Conservation (phyloP, 2,797 vertebrate species). For the Enteromius mattozi region DNA sequence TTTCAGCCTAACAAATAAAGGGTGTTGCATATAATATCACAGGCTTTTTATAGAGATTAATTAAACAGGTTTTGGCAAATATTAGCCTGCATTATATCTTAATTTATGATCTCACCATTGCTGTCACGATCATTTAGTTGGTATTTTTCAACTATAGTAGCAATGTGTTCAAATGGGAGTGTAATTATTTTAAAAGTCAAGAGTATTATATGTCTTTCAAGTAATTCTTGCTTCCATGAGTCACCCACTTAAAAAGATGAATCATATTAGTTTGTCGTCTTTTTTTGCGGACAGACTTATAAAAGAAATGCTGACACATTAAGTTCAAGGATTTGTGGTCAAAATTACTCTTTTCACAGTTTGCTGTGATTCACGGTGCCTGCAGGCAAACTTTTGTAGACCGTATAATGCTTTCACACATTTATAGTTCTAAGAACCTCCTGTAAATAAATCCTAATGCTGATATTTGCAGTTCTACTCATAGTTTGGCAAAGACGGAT, state of each 20-base stretch:
- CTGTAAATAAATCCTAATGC: constrained; percentile 14
- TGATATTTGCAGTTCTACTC: constrained; percentile 51
- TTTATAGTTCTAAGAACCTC: constrained; percentile 22
- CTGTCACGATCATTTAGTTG: constrained; percentile 39
- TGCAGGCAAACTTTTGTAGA: constrained; percentile 21
- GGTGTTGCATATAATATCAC: constrained; percentile 14
- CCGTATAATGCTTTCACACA: not conserved
- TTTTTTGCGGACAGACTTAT: constrained; percentile 5
- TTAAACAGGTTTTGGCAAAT: constrained; percentile 31
- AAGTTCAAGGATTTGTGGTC: not conserved
- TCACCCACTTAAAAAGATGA: constrained; percentile 17
- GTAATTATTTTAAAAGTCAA: constrained; percentile 33
- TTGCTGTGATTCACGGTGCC: constrained; percentile 1
- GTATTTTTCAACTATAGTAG: constrained; percentile 20
- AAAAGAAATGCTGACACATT: not conserved
- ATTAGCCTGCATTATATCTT: constrained; percentile 34
- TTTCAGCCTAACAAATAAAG: constrained; percentile 33
- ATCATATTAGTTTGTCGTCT: constrained; percentile 4
- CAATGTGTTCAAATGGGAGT: not conserved
- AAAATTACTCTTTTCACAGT: constrained; percentile 21
- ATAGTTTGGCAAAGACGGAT: constrained; percentile 61
- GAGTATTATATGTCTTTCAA: constrained; percentile 11
- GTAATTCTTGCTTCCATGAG: constrained; percentile 2
- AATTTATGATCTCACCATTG: constrained; percentile 50
- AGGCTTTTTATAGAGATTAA: constrained; percentile 38